These are phyloP conservation scores for Morus bassanus DNA, from an alignment of 2,797 vertebrate genomes.

Conservation along the genomic window DNA sequence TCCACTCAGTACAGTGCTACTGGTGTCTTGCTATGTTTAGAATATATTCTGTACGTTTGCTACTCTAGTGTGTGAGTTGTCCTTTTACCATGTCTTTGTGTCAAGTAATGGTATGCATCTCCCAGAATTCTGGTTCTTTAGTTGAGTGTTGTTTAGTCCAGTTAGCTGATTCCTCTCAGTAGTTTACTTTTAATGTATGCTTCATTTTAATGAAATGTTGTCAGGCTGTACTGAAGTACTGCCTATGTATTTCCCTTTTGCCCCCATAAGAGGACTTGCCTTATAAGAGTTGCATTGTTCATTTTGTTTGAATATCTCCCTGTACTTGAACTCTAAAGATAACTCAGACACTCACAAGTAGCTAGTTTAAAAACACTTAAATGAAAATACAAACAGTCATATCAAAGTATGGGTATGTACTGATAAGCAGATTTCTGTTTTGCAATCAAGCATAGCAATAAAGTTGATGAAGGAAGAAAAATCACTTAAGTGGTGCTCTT, in stretches of 20 bases:
- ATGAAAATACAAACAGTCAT: neutral
- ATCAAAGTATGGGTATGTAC: neutral
- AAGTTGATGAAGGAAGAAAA: neutral
- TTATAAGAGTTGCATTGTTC: neutral
- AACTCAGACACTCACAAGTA: neutral
- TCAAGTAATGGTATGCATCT: neutral
- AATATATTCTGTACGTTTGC: neutral
- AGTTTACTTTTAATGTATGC: neutral
- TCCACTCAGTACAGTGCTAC: neutral
- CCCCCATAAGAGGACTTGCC: neutral
- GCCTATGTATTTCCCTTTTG: neutral
- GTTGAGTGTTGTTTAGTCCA: neutral
- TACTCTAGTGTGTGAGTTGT: neutral
- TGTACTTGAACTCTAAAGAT: neutral
- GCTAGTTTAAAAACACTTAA: neutral
- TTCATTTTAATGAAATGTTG: neutral
- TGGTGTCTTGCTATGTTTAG: neutral
- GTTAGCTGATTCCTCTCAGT: neutral
- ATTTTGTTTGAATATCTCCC: neutral
- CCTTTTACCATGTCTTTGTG: neutral
- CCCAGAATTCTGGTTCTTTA: neutral
- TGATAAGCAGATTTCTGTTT: neutral
- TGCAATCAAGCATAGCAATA: neutral
- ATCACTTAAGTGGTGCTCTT: neutral
- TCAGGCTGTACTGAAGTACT: neutral